Evolutionary conservation across 2,888 invertebrate species (phyloP).

Genomic region (Anthrax anthrax): DNA sequence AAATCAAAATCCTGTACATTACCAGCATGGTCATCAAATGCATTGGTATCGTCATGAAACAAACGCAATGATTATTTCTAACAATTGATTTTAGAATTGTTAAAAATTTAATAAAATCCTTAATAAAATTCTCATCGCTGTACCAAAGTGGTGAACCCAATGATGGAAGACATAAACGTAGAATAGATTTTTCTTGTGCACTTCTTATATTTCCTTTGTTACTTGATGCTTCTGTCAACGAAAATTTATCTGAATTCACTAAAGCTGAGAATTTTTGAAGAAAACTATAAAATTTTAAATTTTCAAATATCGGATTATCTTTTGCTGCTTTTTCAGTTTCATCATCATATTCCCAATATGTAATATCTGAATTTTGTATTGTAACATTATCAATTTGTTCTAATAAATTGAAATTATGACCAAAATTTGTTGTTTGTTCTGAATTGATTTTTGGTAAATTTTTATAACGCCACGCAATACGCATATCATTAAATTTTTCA

Average conservation of each 20-base stretch:
- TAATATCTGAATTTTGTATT: conserved; percentile 43
- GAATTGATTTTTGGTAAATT: conserved; percentile 50
- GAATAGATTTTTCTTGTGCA: conserved; percentile 28
- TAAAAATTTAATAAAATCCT: conserved; percentile 30
- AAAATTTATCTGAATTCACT: conserved; percentile 17
- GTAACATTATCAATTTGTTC: conserved; percentile 49
- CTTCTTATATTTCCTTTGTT: too few species aligned
- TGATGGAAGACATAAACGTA: conserved; percentile 61
- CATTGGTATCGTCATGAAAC: conserved; percentile 63
- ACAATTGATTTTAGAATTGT: conserved; percentile 50
- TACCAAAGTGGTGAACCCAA: conserved; percentile 74
- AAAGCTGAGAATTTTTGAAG: conserved; percentile 5
- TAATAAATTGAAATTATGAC: conserved; percentile 71
- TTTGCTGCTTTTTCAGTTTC: not conserved
- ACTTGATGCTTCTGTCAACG: conserved; percentile 12
- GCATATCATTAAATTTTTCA: conserved; percentile 43
- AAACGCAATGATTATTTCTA: conserved; percentile 53
- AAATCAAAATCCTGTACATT: not conserved
- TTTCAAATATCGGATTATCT: not conserved
- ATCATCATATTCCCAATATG: conserved; percentile 28
- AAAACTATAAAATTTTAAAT: not conserved
- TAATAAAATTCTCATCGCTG: conserved; percentile 24
- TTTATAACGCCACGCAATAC: conserved; percentile 85
- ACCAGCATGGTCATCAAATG: conserved; percentile 50
- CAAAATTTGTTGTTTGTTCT: conserved; percentile 39